Base-by-base conservation (phyloP, 2,888 invertebrate genomes). In the Xylota sylvarum region DNA sequence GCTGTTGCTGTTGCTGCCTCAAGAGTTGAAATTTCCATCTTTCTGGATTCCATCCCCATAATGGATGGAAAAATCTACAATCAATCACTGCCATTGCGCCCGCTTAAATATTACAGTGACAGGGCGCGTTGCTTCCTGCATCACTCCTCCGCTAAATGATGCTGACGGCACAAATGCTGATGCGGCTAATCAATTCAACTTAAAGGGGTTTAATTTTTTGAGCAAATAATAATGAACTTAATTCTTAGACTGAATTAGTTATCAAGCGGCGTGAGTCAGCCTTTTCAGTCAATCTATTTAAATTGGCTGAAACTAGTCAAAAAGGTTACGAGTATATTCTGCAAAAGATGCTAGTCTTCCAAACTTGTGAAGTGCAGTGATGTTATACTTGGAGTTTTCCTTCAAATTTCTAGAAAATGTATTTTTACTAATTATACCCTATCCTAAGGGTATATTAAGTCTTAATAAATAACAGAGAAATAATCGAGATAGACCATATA, bases 11-110 rank as follows among this genome's bases (percentile, higher is more conserved):
- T 32, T 64, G n/a, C 27, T 64, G 35, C 46, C 23, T 46, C 40
- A 67, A 58, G 64, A 76, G 76, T 50, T 64, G 43, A 58, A 81
- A 72, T 60, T 81, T 85, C 32, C 85, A 79, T 73, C 72, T 79
- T 73, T 73, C 43, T 64, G 46, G 27, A 70, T 72, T 69, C 56
- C 76, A 81, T 72, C 81, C 76, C 76, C 65, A 72, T 85, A 85
- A 85, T 85, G 65, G 85, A 85, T 81, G 81, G 37, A 52, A 52
- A 58, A 85, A 85, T 85, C 50, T 67, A 85, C 85, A 81, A 85
- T 85, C 85, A 85, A 85, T 85, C 85, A 85, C 81, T 81, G 85
- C 81, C 85, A 85, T 23, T 37, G 70, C 37, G 76, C 85, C 81
- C 81, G 85, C 85, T 81, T 81, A 72, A 77, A 85, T 65, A 76